Base-by-base conservation (phyloP, 2,113 vertebrate genomes). In the Poeciliopsis occidentalis region DNA sequence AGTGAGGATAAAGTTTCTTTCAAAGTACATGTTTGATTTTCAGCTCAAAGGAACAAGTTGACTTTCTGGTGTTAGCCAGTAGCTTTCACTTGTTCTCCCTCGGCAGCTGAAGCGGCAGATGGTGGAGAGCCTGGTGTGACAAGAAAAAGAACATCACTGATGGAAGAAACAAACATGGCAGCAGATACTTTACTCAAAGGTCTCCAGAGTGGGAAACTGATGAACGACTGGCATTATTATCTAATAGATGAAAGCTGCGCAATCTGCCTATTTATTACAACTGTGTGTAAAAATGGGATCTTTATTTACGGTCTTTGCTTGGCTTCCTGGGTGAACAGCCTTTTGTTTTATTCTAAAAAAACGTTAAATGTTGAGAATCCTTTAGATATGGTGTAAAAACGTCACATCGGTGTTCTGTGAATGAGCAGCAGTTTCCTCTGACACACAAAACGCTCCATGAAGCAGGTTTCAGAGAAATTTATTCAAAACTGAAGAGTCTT, bases 121-220 rank as follows among this genome's bases (percentile, higher is more conserved):
- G 69, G 69, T 62, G 60, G 34, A 70, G 54, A 60, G 51, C 26
- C 57, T 41, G 34, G 60, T 71, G 57, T 57, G 47, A 32, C 29
- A 57, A 61, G 32, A 27, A 71, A 41, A 41, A 71, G 15, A 71
- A 71, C 57, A 62, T 39, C 34, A 29, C 32, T 61, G 69, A 70
- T 60, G 68, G 31, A 60, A 24, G 31, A 69, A 22, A 54, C 65
- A 69, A 32, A 69, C 26, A 57, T 57, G 8, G 67, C 68, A 44
- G 60, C 69, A 27, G 6, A n/a, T 19, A 69, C n/a, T 61, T 27
- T 26, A 62, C 41, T 17, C 11, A 62, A 57, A 39, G 32, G 37
- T 37, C 69, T 61, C 34, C n/a, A 71, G 69, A 37, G 60, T 63
- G 32, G 15, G 19, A 4, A 31, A 63, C 10, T 1, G 60, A 63